Evolutionary conservation across 2,113 vertebrate genomes (phyloP), one percentile per base, ranked within the genome.

Genomic region (Xiphophorus hellerii): DNA sequence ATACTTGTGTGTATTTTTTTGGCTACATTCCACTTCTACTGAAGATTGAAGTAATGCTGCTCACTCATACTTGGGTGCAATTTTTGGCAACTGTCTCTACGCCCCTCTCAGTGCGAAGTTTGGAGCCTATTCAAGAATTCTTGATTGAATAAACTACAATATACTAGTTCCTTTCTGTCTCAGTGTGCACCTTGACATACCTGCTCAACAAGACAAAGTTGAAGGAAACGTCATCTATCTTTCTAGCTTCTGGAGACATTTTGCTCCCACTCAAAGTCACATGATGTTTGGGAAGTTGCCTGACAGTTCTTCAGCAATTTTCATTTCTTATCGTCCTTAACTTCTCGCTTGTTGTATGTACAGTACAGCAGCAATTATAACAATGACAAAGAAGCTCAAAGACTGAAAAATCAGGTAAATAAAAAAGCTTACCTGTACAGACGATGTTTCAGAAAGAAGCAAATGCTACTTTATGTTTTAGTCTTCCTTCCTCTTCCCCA

Each of bases 401-500:
- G 7, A 22, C 3, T 3, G 62, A 31, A 28, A 27, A 78, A 35
- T 48, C 1, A 28, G 9, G 22, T 61, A 8, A 1, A 7, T 48
- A 61, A 67, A 71, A 2, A 60, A 20, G 9, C 73, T 74, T 76
- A 90, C 85, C 82, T 84, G 67, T n/a, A 2, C 5, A 39, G 37
- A 54, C n/a, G 10, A 35, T 0, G 20, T 66, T 39, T 28, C 13
- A 70, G 30, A 29, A 14, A 6, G 4, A 29, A 27, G 15, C 1
- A 71, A 4, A 14, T 31, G 54, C n/a, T 10, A 65, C 3, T 74
- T 37, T 61, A 25, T 69, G 72, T 77, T 79, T 71, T 70, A 22
- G 51, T 74, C 25, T 67, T 73, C 73, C 25, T 66, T 71, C 75
- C 61, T 73, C 72, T 75, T 68, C 73, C 51, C 31, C 62, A 71